phyloP scores from a whole-genome alignment of 2,113 vertebrate genomes.

The Haemorhous mexicanus region DNA sequence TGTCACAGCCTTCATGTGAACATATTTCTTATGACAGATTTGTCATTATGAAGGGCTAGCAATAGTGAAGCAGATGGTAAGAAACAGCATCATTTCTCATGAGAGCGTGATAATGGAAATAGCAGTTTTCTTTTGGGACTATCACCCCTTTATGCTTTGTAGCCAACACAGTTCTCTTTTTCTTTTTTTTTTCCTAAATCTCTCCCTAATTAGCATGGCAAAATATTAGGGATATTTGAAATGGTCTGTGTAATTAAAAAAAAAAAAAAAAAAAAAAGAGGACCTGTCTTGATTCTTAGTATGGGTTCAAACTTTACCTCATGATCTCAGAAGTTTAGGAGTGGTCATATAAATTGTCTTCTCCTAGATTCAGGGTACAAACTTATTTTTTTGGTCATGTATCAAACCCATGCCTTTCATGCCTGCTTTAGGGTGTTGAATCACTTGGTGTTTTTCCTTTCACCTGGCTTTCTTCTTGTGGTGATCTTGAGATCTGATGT shows the following conservation, averaged over 20 bases:
- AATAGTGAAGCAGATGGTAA: constrained; percentile 46
- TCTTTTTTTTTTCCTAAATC: not conserved
- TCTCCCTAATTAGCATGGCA: not conserved
- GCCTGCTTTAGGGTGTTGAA: not conserved
- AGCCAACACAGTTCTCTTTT: not conserved
- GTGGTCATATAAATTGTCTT: not conserved
- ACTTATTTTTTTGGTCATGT: not conserved
- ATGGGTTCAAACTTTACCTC: not conserved
- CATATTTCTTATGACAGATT: constrained; percentile 37
- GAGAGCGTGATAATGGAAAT: not conserved
- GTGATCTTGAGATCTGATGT: not conserved
- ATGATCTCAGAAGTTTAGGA: not conserved
- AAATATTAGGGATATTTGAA: not conserved
- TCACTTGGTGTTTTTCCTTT: not conserved
- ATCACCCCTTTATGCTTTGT: not conserved
- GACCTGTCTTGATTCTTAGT: not conserved
- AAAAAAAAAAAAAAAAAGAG: not conserved
- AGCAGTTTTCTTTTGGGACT: not conserved
- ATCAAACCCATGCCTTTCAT: not conserved
- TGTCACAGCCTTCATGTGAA: constrained; percentile 11
- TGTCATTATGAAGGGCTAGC: constrained; percentile 9
- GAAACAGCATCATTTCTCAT: not conserved
- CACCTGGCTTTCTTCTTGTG: not conserved
- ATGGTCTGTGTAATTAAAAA: not conserved
- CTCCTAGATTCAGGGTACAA: not conserved